Evolutionary conservation across 64 coral and sea anemone genomes (phyloP).

Genomic region (Acropora yongei): DNA sequence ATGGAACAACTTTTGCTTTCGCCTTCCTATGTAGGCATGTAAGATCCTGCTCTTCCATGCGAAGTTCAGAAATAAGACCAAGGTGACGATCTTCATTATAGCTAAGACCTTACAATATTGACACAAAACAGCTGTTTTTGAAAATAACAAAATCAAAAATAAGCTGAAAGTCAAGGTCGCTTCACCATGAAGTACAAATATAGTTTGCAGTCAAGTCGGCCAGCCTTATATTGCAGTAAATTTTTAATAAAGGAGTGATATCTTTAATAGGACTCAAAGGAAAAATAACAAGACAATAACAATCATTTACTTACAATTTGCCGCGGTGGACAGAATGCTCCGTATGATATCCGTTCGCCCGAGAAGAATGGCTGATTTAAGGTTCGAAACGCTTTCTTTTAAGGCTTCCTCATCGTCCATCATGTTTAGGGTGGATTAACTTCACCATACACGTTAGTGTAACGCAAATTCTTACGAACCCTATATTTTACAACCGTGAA

Average conservation of each 20-base stretch:
- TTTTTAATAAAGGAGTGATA: neutral
- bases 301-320: slow-evolving; percentile 80
- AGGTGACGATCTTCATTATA: too few relatives aligned
- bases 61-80: too few relatives aligned
- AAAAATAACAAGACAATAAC: neutral
- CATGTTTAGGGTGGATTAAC: slow-evolving; percentile 18
- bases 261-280: neutral
- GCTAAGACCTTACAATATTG: too few relatives aligned
- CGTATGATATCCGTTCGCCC: slow-evolving; percentile 92
- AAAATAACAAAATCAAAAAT: neutral
- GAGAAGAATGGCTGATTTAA: slow-evolving; percentile 90
- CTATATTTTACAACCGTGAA: too few relatives aligned
- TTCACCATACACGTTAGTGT: neutral
- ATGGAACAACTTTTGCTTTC: too few relatives aligned
- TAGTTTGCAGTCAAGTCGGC: too few relatives aligned
- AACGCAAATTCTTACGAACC: too few relatives aligned
- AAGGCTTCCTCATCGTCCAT: slow-evolving; percentile 93
- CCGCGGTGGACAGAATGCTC: slow-evolving; percentile 93
- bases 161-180: neutral
- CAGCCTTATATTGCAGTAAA: too few relatives aligned
- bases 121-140: too few relatives aligned
- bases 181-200: too few relatives aligned
- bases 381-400: slow-evolving; percentile 92
- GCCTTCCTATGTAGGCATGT: too few relatives aligned
- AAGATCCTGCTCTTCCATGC: too few relatives aligned